Percentiles rank a stretch among this genome's conserved stretches.
Conservation (phyloP, 2,113 vertebrate species). For the Anarhynchus alexandrinus region DNA sequence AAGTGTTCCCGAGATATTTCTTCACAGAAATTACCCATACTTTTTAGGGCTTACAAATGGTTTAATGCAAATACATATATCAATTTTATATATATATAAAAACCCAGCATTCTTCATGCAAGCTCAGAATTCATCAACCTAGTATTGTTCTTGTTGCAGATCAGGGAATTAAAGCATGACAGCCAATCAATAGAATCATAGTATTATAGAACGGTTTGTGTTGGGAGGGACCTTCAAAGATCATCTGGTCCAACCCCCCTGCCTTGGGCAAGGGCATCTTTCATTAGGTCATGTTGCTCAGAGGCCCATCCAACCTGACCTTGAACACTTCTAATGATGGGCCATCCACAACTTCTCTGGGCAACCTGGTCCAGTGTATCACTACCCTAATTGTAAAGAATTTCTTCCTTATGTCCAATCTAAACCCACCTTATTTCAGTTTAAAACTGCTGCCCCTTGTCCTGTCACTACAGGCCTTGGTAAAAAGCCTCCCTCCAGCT, state of each 20-base stretch:
- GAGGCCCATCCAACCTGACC: background rate
- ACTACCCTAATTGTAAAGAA: background rate
- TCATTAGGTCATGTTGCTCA: background rate
- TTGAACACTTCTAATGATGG: accelerated
- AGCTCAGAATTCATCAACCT: background rate
- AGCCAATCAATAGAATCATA: background rate
- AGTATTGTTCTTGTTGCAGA: background rate
- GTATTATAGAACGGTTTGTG: no score
- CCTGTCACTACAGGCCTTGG: background rate
- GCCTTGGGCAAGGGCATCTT: background rate
- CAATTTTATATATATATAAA: background rate
- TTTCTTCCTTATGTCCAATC: background rate
- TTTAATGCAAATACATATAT: background rate
- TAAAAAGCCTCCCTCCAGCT: background rate
- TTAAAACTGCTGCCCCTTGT: background rate
- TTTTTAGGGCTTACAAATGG: background rate
- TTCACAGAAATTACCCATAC: background rate
- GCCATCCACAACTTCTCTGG: background rate
- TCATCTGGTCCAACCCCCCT: no score
- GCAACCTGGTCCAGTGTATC: background rate
- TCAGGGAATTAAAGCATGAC: background rate
- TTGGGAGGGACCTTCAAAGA: no score
- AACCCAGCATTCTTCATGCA: background rate
- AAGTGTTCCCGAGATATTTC: background rate
- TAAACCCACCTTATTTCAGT: background rate